Conservation (phyloP, 2,888 invertebrate species). For the Parthenolecanium corni region DNA sequence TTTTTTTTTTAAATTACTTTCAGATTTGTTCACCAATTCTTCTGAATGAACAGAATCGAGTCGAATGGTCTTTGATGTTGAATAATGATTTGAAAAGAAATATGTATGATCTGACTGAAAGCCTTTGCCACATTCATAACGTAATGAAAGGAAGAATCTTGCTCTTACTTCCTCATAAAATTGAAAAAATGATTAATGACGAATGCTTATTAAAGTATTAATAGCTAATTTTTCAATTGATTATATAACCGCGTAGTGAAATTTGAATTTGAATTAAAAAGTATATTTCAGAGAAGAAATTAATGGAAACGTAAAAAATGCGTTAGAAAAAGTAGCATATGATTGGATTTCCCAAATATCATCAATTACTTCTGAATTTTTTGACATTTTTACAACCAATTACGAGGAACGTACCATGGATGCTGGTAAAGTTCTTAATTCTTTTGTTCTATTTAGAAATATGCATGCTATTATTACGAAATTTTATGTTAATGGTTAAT, state of each 20-base stretch:
- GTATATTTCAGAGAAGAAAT: background rate
- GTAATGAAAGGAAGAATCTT: slow-evolving; percentile 11
- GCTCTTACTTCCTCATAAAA: slow-evolving; percentile 16
- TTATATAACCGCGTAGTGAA: background rate
- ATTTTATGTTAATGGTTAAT: background rate
- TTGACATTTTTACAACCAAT: background rate
- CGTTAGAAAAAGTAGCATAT: slow-evolving; percentile 10
- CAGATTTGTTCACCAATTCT: slow-evolving; percentile 10
- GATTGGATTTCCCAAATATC: slow-evolving; percentile 18
- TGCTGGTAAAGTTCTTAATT: background rate
- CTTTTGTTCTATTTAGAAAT: background rate
- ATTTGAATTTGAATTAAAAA: background rate
- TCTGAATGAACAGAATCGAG: slow-evolving; percentile 17
- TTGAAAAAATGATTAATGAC: slow-evolving; percentile 8
- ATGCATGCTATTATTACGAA: background rate
- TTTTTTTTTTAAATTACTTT: too few species aligned
- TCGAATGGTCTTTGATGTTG: background rate
- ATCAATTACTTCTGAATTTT: slow-evolving; percentile 10
- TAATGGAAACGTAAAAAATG: slow-evolving; percentile 7
- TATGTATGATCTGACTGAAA: slow-evolving; percentile 11
- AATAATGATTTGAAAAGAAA: slow-evolving; percentile 12
- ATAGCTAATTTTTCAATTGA: background rate
- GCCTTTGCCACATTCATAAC: slow-evolving; percentile 4
- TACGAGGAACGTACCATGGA: background rate
- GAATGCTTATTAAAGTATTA: background rate